Evolutionary conservation across 1,140 invertebrate genomes (phyloP), one percentile per base, ranked within the genome.

Genomic region (Drosophila repleta): DNA sequence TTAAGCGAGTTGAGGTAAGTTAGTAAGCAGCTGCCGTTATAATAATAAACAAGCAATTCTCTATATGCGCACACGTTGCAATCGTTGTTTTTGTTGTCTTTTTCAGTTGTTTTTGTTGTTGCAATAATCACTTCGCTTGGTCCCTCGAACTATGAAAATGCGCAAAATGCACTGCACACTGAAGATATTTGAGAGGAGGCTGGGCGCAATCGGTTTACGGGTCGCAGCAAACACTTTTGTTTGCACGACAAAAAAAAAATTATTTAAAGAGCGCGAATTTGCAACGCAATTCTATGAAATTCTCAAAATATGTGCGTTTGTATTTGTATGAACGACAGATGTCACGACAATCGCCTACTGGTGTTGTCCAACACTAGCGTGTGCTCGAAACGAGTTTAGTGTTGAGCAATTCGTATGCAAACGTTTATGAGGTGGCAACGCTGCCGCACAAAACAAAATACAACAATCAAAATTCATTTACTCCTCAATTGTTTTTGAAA

Each of bases 271-370:
- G 49, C n/a, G 24, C n/a, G 49, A 60, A 65, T 60, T 64, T 32
- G 37, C 74, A 68, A 80, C 78, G 78, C 73, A 80, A 81, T 80
- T 81, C 56, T 24, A 51, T 29, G 60, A 81, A 81, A 73, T 81
- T 67, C 29, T 60, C 48, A 32, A 11, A 26, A 10, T 32, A 20
- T 57, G 10, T 46, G 35, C 29, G 7, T 43, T 32, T 53, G 66
- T 56, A 21, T 68, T 68, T 41, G 20, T 57, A 18, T 24, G 11
- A 7, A 29, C 57, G 68, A 49, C 52, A 65, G 52, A 57, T 58
- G 61, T 58, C 52, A 64, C 24, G 48, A 29, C 57, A 62, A 39
- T 39, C 21, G 21, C 15, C 5, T 35, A 10, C 7, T 46, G 11
- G 2, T 17, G 8, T 62, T 61, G 6, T 4, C 26, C 64, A 62